Conservation (phyloP, 2,113 vertebrate genomes). For the Nothoprocta pentlandii region DNA sequence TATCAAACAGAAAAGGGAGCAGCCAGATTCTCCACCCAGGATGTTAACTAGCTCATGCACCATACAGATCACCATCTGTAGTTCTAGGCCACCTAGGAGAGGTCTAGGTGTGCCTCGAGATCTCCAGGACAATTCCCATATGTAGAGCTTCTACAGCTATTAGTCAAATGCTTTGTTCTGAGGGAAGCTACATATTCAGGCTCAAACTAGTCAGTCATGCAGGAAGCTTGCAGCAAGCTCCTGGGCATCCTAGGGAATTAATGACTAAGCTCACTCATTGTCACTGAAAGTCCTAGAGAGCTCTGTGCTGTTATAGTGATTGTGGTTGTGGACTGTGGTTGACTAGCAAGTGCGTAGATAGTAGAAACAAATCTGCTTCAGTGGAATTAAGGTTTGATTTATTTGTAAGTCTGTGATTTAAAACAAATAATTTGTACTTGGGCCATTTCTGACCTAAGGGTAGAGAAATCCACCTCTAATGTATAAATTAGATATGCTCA, state of each 20-base stretch:
- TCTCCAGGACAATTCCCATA: neutral
- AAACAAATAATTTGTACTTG: neutral
- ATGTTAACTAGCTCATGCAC: neutral
- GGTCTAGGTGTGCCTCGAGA: neutral
- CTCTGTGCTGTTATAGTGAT: neutral
- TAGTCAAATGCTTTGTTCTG: neutral
- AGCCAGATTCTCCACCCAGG: neutral
- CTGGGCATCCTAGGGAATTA: neutral
- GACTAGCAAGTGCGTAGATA: neutral
- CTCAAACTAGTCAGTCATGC: rapidly evolving
- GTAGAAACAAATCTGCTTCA: neutral
- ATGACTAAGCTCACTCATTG: neutral
- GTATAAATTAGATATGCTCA: neutral
- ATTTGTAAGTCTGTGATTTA: neutral
- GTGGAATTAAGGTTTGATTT: neutral
- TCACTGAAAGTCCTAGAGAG: neutral
- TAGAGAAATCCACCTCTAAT: neutral
- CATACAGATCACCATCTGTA: neutral
- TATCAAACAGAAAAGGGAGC: neutral
- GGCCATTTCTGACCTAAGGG: neutral
- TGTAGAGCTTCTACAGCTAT: neutral
- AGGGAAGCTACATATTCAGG: neutral
- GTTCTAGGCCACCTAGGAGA: too few species aligned
- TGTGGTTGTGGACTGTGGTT: neutral
- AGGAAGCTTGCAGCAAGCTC: neutral